Evolutionary conservation across 2,797 vertebrate genomes (phyloP).

Genomic region (Neostethus bicornis): DNA sequence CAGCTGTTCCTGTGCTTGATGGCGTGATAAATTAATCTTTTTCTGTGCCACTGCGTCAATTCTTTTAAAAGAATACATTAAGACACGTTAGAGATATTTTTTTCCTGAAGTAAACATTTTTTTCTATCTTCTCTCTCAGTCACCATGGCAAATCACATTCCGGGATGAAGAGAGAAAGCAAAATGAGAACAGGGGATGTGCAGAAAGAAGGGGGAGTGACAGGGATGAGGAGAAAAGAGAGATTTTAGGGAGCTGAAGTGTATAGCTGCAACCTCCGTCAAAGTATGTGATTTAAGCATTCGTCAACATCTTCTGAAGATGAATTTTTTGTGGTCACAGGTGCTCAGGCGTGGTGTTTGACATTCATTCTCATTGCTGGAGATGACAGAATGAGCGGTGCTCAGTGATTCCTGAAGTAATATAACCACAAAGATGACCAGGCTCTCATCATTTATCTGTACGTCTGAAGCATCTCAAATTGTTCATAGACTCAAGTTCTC

Average conservation of each 20-base stretch:
- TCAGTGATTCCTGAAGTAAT: conserved; percentile 43
- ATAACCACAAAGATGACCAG: conserved; percentile 58
- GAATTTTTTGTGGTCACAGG: conserved; percentile 77
- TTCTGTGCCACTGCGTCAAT: conserved; percentile 83
- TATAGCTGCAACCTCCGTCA: conserved; percentile 71
- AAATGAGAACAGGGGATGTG: conserved; percentile 30
- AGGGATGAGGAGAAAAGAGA: conserved; percentile 37
- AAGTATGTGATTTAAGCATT: conserved; percentile 72
- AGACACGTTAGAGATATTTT: conserved; percentile 76
- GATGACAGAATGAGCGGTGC: conserved; percentile 73
- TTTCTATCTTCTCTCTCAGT: conserved; percentile 78
- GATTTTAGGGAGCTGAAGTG: conserved; percentile 62
- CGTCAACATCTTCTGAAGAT: conserved; percentile 69
- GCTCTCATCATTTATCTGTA: conserved; percentile 59
- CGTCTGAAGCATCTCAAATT: conserved; percentile 58
- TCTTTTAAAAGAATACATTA: conserved; percentile 88
- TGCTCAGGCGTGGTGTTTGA: conserved; percentile 79
- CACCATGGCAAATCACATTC: conserved; percentile 85
- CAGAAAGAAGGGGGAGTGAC: conserved; percentile 39
- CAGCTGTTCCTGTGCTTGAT: conserved; percentile 86
- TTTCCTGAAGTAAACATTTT: conserved; percentile 76
- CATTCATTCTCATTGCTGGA: conserved; percentile 75
- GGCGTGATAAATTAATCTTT: conserved; percentile 88
- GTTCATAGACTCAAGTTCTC: conserved; percentile 48
- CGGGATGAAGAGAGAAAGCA: conserved; percentile 73